Conservation (phyloP, 1,140 invertebrate species). For the Antheraea pernyi region DNA sequence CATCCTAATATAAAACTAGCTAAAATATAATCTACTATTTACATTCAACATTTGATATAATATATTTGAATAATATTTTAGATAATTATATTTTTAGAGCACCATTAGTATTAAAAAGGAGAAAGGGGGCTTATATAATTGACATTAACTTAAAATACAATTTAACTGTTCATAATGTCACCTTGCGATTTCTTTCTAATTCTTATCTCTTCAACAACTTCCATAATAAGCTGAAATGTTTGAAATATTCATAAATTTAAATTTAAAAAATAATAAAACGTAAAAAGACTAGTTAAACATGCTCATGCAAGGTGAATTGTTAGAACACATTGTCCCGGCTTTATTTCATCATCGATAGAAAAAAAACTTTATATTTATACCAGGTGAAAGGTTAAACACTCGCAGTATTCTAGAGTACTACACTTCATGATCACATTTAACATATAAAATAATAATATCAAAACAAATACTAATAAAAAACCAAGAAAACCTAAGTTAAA, state of each 20-base stretch:
- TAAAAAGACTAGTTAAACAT: conserved; percentile 8
- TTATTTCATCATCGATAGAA: neutral
- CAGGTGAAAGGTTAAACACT: no score
- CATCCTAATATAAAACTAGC: conserved; percentile 24
- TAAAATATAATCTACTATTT: conserved; percentile 1
- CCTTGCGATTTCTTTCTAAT: conserved; percentile 74
- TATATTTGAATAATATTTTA: conserved; percentile 34
- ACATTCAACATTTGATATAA: conserved; percentile 18
- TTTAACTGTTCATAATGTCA: conserved; percentile 61
- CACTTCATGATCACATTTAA: no score
- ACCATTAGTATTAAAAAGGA: conserved; percentile 31
- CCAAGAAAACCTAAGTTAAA: no score
- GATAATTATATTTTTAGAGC: conserved; percentile 37
- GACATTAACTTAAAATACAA: neutral
- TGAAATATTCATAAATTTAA: conserved; percentile 34
- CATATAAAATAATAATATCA: no score
- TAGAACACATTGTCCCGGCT: neutral
- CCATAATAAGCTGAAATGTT: conserved; percentile 76
- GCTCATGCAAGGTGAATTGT: conserved; percentile 15
- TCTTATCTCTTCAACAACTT: conserved; percentile 77
- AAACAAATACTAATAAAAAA: no score
- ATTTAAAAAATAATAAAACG: conserved; percentile 16
- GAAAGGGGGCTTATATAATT: no score
- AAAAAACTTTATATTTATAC: no score
- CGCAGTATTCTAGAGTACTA: no score